phyloP scores from a whole-genome alignment of 2,113 vertebrate species.

The Nesoenas mayeri region DNA sequence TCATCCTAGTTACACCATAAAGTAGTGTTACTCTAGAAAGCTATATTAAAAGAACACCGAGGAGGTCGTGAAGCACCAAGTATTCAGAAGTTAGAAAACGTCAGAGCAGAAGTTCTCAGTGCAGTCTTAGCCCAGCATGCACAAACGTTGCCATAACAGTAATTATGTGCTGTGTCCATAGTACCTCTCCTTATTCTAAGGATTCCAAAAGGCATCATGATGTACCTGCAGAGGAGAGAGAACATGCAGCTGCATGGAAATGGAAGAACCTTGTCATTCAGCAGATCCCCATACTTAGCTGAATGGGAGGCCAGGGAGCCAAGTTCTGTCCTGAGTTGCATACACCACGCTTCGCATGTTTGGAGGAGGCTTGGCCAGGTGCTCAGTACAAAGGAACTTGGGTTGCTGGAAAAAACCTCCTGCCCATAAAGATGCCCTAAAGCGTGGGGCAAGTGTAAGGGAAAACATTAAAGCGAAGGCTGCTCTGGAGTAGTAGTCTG shows the following conservation, averaged over 20 bases:
- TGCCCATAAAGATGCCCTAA: background rate
- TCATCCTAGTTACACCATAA: background rate
- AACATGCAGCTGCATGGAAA: background rate
- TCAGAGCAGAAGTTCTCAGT: background rate
- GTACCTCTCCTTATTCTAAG: background rate
- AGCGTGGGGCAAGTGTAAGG: background rate
- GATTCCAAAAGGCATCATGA: background rate
- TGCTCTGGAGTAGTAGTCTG: background rate
- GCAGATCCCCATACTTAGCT: background rate
- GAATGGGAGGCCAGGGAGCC: background rate
- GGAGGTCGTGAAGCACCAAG: background rate
- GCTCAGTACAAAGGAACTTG: fast-evolving
- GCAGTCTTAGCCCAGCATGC: too few species aligned
- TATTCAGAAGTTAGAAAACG: background rate
- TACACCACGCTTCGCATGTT: fast-evolving
- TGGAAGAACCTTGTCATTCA: background rate
- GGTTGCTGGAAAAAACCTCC: background rate
- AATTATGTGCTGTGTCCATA: background rate
- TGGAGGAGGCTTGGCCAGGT: background rate
- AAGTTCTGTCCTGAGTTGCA: background rate
- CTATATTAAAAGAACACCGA: background rate
- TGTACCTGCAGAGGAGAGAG: background rate
- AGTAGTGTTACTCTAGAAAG: background rate
- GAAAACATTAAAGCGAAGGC: background rate
- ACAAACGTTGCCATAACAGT: background rate